Evolutionary conservation across 1,140 invertebrate species (phyloP), one percentile per base, ranked within the genome.

Genomic region (Drosophila pectinifera): DNA sequence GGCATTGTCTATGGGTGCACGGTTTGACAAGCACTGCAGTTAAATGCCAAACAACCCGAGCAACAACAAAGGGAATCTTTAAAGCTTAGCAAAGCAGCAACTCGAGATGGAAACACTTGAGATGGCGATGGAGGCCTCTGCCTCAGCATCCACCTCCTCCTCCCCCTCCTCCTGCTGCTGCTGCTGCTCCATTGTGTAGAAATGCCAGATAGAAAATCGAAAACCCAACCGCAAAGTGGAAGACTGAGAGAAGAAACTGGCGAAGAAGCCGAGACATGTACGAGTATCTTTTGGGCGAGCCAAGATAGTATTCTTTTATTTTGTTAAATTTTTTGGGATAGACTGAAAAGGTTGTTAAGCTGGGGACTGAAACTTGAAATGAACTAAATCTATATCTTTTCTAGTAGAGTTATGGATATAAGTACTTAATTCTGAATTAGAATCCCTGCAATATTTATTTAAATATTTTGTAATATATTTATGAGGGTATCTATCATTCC

Each of bases 1-100:
- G 49, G 26, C 45, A 69, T 51, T 64, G 58, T 51, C 65, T 64
- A 51, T 53, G 54, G 54, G 53, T 39, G 45, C 28, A 49, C 56
- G 45, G 41, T 64, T 56, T 55, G 49, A 39, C 36, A 46, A 36
- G 67, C 49, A 62, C 48, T 74, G 69, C 38, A 54, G 43, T 24
- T 36, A 73, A 73, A 74, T 74, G 72, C 55, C 61, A 76, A 63
- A 55, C 58, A 39, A 31, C 49, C 34, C 20, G 49, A 56, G 34
- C 38, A 54, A 43, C 65, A 69, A 67, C 65, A 69, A 67, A 68
- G 64, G 61, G 36, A 51, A 64, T 65, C 64, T 68, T 65, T 65
- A 51, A 51, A 65, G 45, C 64, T 48, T 28, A 39, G 28, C 46
- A 16, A 36, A 20, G 31, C 61, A 63, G 61, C 59, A 41, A 59